Evolutionary conservation across 2,888 invertebrate genomes (phyloP), one percentile per base, ranked within the genome.

Genomic region (Platycheirus albimanus): DNA sequence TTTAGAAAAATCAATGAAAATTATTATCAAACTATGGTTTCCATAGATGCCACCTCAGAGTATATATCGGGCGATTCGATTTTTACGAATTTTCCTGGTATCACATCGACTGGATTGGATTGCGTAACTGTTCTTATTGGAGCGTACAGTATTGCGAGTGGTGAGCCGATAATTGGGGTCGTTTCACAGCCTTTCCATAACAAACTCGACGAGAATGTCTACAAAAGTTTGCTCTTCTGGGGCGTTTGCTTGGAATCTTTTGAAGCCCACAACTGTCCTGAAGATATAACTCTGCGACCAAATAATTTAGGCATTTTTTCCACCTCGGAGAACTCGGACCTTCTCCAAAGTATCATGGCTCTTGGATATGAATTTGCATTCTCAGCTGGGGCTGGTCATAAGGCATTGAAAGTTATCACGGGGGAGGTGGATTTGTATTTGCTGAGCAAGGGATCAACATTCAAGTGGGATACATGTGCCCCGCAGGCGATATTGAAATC

Each of bases 101-200:
- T 95, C 56, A 92, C 93, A 67, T 89, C 92, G 20, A 92, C 92
- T 49, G 98, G 98, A 2, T 92, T 98, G 36, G 94, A 94, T 86
- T 98, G 97, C 92, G 98, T 97, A 3, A 96, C 97, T 2, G 96
- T 98, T 5, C 92, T 98, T 38, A 96, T 98, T 87, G 98, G 98
- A 19, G 96, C 94, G 11, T 98, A 95, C 89, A 91, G 94, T 83
- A 92, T 93, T 86, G 91, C 91, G 10, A 94, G 94, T 7, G 97
- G 97, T 3, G 90, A 93, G 79, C 97, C 98, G 3, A 89, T 98
- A 19, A 91, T 96, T 52, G 98, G 98, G 10, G 94, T 98, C 8
- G 93, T 97, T 28, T 97, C 97, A 89, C 97, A 98, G 90, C 98
- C 98, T 13, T 98, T 98, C 91, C 93, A 93, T 87, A 86, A 87